Percentiles rank a stretch among this genome's conserved stretches.
Conservation (phyloP, 1,140 invertebrate species). For the Drosophila saltans region DNA sequence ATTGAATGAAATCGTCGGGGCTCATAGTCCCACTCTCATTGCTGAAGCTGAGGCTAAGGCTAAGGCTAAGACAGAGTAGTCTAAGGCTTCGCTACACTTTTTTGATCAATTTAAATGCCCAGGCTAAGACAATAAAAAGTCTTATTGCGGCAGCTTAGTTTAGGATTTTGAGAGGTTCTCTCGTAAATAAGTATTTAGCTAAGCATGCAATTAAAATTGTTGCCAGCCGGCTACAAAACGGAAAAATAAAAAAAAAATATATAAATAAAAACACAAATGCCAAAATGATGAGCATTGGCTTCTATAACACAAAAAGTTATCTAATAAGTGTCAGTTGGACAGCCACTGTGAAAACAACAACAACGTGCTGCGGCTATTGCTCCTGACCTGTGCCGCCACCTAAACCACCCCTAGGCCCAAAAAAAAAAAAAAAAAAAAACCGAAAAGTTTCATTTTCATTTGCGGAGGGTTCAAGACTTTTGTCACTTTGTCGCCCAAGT, state of each 20-base stretch:
- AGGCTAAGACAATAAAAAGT: slow-evolving; percentile 73
- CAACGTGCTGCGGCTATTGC: slow-evolving; percentile 61
- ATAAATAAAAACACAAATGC: slow-evolving; percentile 40
- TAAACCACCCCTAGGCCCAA: background rate
- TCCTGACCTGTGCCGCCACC: slow-evolving; percentile 19
- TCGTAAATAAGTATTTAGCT: slow-evolving; percentile 43
- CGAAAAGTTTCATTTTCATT: slow-evolving; percentile 64
- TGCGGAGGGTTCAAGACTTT: slow-evolving; percentile 38
- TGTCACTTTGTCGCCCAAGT: slow-evolving; percentile 48
- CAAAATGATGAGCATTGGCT: slow-evolving; percentile 59
- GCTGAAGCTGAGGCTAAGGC: background rate
- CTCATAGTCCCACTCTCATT: slow-evolving; percentile 3
- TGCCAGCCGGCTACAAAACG: slow-evolving; percentile 18
- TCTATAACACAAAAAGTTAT: slow-evolving; percentile 52
- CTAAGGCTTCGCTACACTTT: background rate
- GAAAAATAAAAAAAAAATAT: background rate
- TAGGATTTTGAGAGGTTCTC: slow-evolving; percentile 45
- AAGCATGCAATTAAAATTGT: slow-evolving; percentile 72
- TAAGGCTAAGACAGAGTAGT: slow-evolving; percentile 6
- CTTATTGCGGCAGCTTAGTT: slow-evolving; percentile 62
- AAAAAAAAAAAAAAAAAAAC: background rate
- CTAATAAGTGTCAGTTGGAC: slow-evolving; percentile 73
- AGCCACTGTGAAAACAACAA: slow-evolving; percentile 42
- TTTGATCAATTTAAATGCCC: slow-evolving; percentile 79
- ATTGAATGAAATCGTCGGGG: slow-evolving; percentile 75